Evolutionary conservation across 2,113 vertebrate species (phyloP).

Genomic region (Etheostoma cragini): DNA sequence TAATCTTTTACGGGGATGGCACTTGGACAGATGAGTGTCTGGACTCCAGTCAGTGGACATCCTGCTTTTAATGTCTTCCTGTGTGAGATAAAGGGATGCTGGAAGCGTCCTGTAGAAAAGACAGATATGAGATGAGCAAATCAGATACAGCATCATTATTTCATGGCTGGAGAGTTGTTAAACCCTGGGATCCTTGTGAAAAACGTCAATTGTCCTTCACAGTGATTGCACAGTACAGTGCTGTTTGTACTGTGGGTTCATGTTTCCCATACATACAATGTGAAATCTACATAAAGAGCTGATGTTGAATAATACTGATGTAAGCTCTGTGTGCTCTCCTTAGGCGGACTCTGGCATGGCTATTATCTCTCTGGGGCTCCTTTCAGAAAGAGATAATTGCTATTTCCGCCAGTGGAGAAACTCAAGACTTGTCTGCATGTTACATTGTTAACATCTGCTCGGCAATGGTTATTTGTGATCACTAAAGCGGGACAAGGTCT

Average conservation of each 20-base stretch:
- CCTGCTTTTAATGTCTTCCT: conserved; percentile 76
- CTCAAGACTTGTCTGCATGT: conserved; percentile 31
- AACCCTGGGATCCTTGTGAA: conserved; percentile 19
- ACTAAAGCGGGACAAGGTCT: conserved; percentile 29
- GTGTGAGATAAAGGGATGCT: conserved; percentile 56
- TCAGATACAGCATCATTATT: conserved; percentile 32
- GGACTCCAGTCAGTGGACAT: conserved; percentile 53
- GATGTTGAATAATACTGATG: conserved; percentile 29
- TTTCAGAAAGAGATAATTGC: conserved; percentile 48
- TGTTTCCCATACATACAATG: not conserved
- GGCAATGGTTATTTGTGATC: conserved; percentile 40
- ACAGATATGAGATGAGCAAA: conserved; percentile 51
- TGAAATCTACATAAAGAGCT: conserved; percentile 4
- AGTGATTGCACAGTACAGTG: not conserved
- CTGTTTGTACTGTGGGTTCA: not conserved
- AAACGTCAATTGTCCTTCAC: not conserved
- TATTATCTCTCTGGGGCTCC: conserved; percentile 44
- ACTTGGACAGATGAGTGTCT: conserved; percentile 56
- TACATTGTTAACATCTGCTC: conserved; percentile 38
- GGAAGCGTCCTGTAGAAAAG: conserved; percentile 21
- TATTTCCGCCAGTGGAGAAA: conserved; percentile 27
- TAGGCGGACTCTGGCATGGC: conserved; percentile 19
- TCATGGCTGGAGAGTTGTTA: conserved; percentile 20
- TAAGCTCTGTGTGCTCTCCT: conserved; percentile 1
- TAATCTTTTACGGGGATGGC: conserved; percentile 29